phyloP scores from a whole-genome alignment of 2,797 vertebrate genomes.

The Eulemur mongoz region DNA sequence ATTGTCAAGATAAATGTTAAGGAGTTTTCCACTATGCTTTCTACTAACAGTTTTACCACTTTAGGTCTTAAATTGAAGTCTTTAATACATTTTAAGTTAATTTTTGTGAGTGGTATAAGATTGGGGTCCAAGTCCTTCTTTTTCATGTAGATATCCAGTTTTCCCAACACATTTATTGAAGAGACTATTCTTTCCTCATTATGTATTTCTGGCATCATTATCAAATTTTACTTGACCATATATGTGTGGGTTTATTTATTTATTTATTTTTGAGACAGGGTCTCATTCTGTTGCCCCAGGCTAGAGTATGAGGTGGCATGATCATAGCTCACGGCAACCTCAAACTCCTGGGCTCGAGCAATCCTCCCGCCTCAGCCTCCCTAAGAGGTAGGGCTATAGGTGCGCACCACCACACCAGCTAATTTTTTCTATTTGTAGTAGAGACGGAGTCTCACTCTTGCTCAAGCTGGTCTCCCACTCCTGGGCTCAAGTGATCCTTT shows the following conservation, averaged over 20 bases:
- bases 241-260: neutral
- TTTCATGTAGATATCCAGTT: neutral
- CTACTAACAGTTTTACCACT: neutral
- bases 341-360: too few relatives aligned
- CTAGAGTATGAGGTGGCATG: too few relatives aligned
- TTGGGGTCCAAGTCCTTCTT: neutral
- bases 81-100: neutral
- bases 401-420: fast-evolving
- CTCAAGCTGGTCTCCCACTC: too few relatives aligned
- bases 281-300: too few relatives aligned
- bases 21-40: neutral
- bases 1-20: neutral
- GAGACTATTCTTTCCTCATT: neutral
- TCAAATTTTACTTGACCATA: neutral
- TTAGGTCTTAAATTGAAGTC: neutral
- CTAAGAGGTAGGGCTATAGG: too few relatives aligned
- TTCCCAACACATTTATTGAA: neutral
- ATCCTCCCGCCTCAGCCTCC: too few relatives aligned
- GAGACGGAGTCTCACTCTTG: too few relatives aligned
- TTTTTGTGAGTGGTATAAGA: neutral
- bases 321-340: too few relatives aligned
- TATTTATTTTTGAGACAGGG: too few relatives aligned
- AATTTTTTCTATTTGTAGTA: too few relatives aligned
- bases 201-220: neutral
- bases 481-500: too few relatives aligned